These are phyloP conservation scores for Ctenosaura bakeri DNA, from an alignment of 2,797 vertebrate species.

Conservation along the genomic window DNA sequence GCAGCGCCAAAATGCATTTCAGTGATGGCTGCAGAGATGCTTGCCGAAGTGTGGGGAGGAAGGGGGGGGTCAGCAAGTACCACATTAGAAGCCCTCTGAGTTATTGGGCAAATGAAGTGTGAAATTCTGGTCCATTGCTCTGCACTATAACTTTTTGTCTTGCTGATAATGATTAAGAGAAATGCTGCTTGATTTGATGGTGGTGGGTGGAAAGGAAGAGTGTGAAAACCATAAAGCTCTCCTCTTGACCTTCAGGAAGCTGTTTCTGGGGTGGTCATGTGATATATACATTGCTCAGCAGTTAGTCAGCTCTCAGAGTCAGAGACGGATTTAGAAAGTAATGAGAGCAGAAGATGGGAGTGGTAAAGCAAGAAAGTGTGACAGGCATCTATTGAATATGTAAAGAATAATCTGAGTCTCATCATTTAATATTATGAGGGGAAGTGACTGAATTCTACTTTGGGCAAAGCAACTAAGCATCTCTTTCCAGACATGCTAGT, in stretches of 20 bases:
- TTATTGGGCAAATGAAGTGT: slow-evolving; percentile 82
- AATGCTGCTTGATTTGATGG: slow-evolving; percentile 70
- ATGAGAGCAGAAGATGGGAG: slow-evolving; percentile 66
- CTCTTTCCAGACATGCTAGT: neutral
- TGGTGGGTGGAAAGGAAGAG: slow-evolving; percentile 61
- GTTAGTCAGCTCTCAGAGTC: slow-evolving; percentile 68
- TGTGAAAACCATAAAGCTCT: slow-evolving; percentile 59
- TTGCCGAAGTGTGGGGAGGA: slow-evolving; percentile 69
- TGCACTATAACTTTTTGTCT: slow-evolving; percentile 77
- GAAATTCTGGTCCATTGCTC: slow-evolving; percentile 79
- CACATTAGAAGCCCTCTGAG: slow-evolving; percentile 77
- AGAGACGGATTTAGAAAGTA: slow-evolving; percentile 35
- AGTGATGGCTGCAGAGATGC: slow-evolving; percentile 77
- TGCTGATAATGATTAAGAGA: slow-evolving; percentile 79
- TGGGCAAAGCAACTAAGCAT: neutral
- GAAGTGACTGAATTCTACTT: slow-evolving; percentile 42
- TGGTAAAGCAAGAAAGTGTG: slow-evolving; percentile 70
- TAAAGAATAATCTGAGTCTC: slow-evolving; percentile 71
- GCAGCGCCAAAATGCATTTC: slow-evolving; percentile 75
- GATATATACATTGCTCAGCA: slow-evolving; percentile 57
- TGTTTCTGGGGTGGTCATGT: slow-evolving; percentile 27
- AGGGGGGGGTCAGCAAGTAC: slow-evolving; percentile 72
- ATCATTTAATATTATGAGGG: slow-evolving; percentile 67
- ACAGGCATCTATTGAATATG: slow-evolving; percentile 77
- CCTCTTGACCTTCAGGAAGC: slow-evolving; percentile 76